These are phyloP conservation scores for Gymnocheta viridis DNA, from an alignment of 2,888 invertebrate genomes.

Conservation along the genomic window DNA sequence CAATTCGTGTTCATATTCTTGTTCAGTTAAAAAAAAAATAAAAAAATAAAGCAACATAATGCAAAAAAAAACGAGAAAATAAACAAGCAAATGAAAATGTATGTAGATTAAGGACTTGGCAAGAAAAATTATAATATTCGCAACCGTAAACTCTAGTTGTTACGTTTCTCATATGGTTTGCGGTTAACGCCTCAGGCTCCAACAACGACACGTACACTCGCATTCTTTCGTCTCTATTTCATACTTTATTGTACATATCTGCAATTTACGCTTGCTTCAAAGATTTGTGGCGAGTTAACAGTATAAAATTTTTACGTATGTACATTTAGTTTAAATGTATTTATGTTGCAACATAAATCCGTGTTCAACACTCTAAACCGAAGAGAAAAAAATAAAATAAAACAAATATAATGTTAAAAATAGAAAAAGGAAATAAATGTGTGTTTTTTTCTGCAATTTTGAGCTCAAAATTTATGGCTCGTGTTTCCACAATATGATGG, in stretches of 20 bases:
- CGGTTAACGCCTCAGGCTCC: conserved; percentile 67
- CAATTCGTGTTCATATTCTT: conserved; percentile 74
- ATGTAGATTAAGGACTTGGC: conserved; percentile 58
- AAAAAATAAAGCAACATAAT: conserved; percentile 64
- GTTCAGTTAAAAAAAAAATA: background rate
- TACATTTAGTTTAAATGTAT: conserved; percentile 23
- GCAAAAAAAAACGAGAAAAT: conserved; percentile 15
- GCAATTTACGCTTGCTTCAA: conserved; percentile 44
- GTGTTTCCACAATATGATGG: conserved; percentile 57
- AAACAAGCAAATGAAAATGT: conserved; percentile 42
- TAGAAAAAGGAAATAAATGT: conserved; percentile 45
- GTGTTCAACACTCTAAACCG: conserved; percentile 74
- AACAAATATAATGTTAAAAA: conserved; percentile 33
- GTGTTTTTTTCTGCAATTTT: conserved; percentile 29
- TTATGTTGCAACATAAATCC: conserved; percentile 77
- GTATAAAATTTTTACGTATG: background rate
- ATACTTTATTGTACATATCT: conserved; percentile 22
- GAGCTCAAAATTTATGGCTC: conserved; percentile 76
- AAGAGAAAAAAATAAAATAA: conserved; percentile 48
- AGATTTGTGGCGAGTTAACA: background rate
- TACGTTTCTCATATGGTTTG: conserved; percentile 44
- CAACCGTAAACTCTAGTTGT: conserved; percentile 41
- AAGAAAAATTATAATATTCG: conserved; percentile 43
- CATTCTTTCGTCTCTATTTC: background rate
- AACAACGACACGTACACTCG: background rate